These are phyloP conservation scores for Eulemur rufifrons DNA, from an alignment of 2,113 vertebrate genomes.

Conservation along the genomic window DNA sequence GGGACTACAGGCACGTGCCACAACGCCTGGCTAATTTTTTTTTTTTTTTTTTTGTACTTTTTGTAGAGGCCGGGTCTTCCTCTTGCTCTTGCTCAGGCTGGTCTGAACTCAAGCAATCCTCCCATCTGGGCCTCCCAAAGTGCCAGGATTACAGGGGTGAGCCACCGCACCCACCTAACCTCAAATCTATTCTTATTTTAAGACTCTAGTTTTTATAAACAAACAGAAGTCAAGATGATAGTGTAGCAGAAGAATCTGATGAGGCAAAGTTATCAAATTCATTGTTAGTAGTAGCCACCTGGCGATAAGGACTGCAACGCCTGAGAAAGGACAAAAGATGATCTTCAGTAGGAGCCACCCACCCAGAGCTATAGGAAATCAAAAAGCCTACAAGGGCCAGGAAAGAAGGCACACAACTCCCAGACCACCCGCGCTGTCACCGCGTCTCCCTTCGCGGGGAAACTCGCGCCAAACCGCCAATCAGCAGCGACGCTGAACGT, in stretches of 20 bases:
- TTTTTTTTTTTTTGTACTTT: too few relatives aligned
- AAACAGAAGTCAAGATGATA: neutral
- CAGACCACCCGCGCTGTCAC: fast-evolving
- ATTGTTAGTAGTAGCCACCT: neutral
- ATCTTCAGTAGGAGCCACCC: neutral
- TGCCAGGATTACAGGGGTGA: too few relatives aligned
- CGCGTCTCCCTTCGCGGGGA: fast-evolving
- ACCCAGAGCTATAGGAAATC: fast-evolving
- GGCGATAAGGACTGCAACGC: neutral
- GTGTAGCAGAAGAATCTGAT: neutral
- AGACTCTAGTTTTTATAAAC: neutral
- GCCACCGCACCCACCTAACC: fast-evolving
- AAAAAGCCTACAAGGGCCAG: fast-evolving
- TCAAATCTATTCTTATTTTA: neutral
- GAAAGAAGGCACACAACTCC: fast-evolving
- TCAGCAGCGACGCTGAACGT: conserved; percentile 11
- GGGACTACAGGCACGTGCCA: too few relatives aligned
- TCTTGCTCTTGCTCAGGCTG: too few relatives aligned
- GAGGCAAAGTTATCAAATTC: neutral
- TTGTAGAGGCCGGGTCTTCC: too few relatives aligned
- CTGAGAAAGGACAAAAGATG: neutral
- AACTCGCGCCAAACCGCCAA: neutral
- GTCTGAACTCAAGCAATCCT: too few relatives aligned
- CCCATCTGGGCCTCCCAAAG: too few relatives aligned
- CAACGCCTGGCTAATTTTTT: too few relatives aligned